Base-by-base conservation (phyloP, 2,797 vertebrate species). In the Cossypha dichroa region DNA sequence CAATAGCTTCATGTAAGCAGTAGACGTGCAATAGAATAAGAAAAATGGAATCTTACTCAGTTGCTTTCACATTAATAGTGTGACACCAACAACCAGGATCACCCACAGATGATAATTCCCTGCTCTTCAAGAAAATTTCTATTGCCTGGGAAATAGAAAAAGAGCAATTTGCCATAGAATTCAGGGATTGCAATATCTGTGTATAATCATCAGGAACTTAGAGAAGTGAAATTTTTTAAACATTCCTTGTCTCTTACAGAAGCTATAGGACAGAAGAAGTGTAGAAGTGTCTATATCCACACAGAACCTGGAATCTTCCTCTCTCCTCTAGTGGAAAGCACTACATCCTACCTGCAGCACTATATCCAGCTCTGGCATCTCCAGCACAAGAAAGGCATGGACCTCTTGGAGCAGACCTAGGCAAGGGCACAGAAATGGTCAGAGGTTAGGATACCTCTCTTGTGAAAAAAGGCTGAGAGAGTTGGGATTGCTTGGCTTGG, bases 401-500 rank as follows among this genome's bases (percentile, higher is more conserved):
- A 60, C 3, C 2, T 34, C 22, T 23, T 43, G 10, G 6, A 69
- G 6, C 1, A 15, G n/a, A n/a, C 16, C 7, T 40, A 22, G 19
- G 26, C 12, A 29, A 83, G 6, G 10, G 2, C 14, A 45, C 6
- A 18, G 14, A 69, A 86, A 43, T 13, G 6, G 2, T n/a, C 11
- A 19, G 45, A 63, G 45, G 15, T 34, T 18, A 63, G 20, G 34
- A 68, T 9, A n/a, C 2, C 7, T 64, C 8, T 54, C 3, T 6
- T 29, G 2, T 34, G 10, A 69, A 38, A 18, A 69, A 31, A 18
- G 13, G 4, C 5, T 29, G 29, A 73, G 20, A 58, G 5, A 52
- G 2, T 2, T 63, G 9, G 9, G 7, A 4, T 5, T 62, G 7
- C 20, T 36, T 19, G 28, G 1, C 11, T 40, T 41, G 21, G 17